Percentiles rank a stretch among this genome's conserved stretches.
These are phyloP conservation scores for Pseudococcus jackbeardsleyi DNA, from an alignment of 2,888 invertebrate genomes.

Conservation along the genomic window DNA sequence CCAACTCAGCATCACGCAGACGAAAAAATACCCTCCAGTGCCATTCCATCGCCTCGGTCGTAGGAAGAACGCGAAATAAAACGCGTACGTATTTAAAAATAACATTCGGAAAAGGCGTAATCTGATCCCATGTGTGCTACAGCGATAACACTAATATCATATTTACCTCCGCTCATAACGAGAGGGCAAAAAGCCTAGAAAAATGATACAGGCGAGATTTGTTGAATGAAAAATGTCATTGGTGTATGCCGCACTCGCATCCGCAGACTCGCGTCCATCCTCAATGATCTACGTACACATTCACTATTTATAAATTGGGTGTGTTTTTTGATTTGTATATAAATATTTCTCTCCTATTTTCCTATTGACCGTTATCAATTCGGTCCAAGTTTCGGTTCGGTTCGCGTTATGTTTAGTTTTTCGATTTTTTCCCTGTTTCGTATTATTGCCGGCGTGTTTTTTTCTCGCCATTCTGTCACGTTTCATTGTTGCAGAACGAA, in stretches of 20 bases:
- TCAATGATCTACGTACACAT: no score
- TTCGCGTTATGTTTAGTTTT: neutral
- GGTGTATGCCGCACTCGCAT: no score
- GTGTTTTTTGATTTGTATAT: no score
- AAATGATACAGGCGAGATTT: no score
- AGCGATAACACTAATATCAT: constrained; percentile 19
- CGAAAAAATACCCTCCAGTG: no score
- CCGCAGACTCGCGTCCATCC: no score
- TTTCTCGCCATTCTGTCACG: constrained; percentile 5
- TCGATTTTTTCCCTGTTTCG: constrained; percentile 24
- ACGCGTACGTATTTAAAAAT: neutral
- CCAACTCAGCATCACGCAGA: no score
- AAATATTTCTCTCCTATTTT: neutral
- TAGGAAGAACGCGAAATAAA: no score
- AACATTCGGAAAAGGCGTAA: neutral
- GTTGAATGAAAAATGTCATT: no score
- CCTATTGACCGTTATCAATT: neutral
- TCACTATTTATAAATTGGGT: no score
- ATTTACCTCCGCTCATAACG: neutral
- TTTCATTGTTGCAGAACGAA: constrained; percentile 13
- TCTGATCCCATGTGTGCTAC: constrained; percentile 26
- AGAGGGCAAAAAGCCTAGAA: neutral
- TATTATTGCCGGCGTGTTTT: neutral
- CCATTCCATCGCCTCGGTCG: no score
- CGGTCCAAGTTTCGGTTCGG: neutral